These are phyloP conservation scores for Tachyglossus aculeatus DNA, from an alignment of 2,797 vertebrate species.

Conservation along the genomic window DNA sequence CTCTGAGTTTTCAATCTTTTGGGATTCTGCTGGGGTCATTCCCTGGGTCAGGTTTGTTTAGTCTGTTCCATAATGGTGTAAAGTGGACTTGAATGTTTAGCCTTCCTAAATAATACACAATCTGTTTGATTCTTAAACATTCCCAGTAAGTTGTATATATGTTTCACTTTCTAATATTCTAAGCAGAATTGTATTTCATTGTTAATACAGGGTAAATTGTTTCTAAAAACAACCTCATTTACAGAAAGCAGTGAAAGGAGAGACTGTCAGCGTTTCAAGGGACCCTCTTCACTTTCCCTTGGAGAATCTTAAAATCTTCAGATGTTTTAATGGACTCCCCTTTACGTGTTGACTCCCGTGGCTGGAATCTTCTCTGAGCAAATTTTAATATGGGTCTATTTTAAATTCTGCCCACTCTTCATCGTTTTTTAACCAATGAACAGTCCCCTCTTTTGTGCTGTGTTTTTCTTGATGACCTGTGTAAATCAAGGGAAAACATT, in stretches of 20 bases:
- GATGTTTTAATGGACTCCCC: neutral
- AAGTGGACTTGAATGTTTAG: slow-evolving; percentile 73
- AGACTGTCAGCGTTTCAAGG: slow-evolving; percentile 19
- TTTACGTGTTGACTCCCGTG: neutral
- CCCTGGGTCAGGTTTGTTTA: slow-evolving; percentile 74
- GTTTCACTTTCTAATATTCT: slow-evolving; percentile 67
- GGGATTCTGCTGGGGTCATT: slow-evolving; percentile 69
- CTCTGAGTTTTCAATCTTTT: slow-evolving; percentile 69
- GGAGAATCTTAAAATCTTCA: neutral
- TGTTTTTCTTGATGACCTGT: no score
- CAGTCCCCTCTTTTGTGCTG: no score
- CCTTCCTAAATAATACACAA: slow-evolving; percentile 73
- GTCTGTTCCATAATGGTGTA: slow-evolving; percentile 72
- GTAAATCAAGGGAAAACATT: no score
- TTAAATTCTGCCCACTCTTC: neutral
- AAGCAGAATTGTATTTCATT: slow-evolving; percentile 62
- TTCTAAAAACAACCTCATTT: slow-evolving; percentile 66
- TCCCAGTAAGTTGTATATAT: slow-evolving; percentile 60
- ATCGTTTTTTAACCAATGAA: neutral
- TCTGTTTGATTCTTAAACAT: slow-evolving; percentile 71
- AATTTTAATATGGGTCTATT: no score
- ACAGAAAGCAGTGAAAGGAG: slow-evolving; percentile 67
- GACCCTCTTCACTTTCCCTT: neutral
- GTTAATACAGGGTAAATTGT: slow-evolving; percentile 75
- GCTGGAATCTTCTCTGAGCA: no score